phyloP scores from a whole-genome alignment of 2,888 invertebrate species.

The Eupithecia inturbata region DNA sequence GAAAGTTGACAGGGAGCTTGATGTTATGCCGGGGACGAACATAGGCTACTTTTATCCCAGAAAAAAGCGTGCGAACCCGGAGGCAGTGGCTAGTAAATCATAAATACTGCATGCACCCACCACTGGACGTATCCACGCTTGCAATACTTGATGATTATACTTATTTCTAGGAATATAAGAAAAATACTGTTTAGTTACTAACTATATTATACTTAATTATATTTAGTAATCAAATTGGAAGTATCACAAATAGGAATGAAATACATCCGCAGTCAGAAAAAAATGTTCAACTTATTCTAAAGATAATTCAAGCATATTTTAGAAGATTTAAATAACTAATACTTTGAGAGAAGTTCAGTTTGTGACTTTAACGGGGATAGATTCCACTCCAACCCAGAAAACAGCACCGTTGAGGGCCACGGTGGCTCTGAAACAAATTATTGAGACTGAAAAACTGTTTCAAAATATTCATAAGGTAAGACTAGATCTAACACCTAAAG shows the following conservation, averaged over 20 bases:
- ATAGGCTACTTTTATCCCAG: no score
- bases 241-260: conserved; percentile 30
- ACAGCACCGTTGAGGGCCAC: conserved; percentile 87
- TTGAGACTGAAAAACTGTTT: background rate
- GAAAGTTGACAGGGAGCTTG: no score
- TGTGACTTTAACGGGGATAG: conserved; percentile 84
- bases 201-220: conserved; percentile 13
- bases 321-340: background rate
- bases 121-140: no score
- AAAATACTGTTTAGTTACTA: conserved; percentile 1
- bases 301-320: background rate
- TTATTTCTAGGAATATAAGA: background rate
- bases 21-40: no score
- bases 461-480: no score
- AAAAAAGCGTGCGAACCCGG: no score
- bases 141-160: background rate
- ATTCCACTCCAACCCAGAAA: conserved; percentile 88
- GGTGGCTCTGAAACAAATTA: conserved; percentile 84
- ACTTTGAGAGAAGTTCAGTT: conserved; percentile 43
- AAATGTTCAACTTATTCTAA: conserved; percentile 15
- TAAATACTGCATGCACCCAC: background rate
- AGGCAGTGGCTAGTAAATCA: no score
- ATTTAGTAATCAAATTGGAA: conserved; percentile 23
- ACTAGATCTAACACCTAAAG: no score
- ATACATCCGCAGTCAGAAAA: conserved; percentile 35